Evolutionary conservation across 2,888 invertebrate genomes (phyloP).

Genomic region (Apamea anceps): DNA sequence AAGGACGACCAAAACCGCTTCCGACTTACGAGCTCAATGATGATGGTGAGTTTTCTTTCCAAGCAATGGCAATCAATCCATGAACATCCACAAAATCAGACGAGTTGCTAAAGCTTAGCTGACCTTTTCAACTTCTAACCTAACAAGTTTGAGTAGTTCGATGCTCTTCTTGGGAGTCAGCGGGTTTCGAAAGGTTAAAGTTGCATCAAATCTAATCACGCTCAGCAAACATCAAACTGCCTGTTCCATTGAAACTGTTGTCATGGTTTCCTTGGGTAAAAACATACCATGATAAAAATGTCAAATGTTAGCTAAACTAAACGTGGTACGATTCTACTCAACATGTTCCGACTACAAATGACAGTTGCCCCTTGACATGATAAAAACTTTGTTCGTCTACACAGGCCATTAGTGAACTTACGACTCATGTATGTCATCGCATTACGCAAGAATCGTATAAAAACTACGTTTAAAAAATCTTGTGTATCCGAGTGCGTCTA

Average conservation of each 20-base stretch:
- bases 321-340: constrained; percentile 1
- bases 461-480: constrained; percentile 12
- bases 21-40: background rate
- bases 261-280: background rate
- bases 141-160: background rate
- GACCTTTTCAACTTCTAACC: constrained; percentile 11
- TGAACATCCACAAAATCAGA: background rate
- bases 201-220: background rate
- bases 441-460: constrained; percentile 23
- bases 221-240: background rate
- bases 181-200: background rate
- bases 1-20: background rate
- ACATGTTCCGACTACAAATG: constrained; percentile 50
- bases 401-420: constrained; percentile 28
- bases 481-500: background rate
- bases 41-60: background rate
- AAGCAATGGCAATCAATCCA: background rate
- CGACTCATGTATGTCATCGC: constrained; percentile 14
- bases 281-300: constrained; percentile 21
- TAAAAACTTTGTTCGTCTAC: constrained; percentile 28
- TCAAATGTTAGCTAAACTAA: constrained; percentile 30
- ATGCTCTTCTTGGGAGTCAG: background rate
- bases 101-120: background rate
- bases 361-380: constrained; percentile 54
- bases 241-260: background rate